These are phyloP conservation scores for Euplagia quadripunctaria DNA, from an alignment of 2,888 invertebrate genomes.

Conservation along the genomic window DNA sequence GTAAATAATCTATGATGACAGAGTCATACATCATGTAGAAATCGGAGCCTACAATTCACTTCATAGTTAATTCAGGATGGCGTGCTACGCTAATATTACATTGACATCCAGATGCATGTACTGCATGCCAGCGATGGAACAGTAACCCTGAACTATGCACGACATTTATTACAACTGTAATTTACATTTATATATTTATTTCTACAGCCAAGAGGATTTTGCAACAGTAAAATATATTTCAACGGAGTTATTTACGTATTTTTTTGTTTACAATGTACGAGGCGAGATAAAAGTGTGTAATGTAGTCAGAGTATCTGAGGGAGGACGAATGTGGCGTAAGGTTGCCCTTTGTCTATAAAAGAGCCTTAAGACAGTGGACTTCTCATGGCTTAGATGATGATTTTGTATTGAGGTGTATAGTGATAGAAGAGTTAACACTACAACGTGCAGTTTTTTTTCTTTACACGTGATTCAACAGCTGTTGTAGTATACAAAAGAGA, in stretches of 20 bases:
- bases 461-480: background rate
- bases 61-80: slow-evolving; percentile 50
- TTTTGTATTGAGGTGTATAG: no score
- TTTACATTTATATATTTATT: slow-evolving; percentile 36
- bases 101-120: slow-evolving; percentile 50
- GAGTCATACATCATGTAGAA: slow-evolving; percentile 21
- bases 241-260: background rate
- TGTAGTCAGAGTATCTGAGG: no score
- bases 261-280: background rate
- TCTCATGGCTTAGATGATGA: no score
- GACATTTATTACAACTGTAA: slow-evolving; percentile 41
- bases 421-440: background rate
- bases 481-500: background rate
- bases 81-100: slow-evolving; percentile 46
- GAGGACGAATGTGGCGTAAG: no score
- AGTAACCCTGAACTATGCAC: slow-evolving; percentile 53
- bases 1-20: slow-evolving; percentile 1
- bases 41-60: slow-evolving; percentile 23
- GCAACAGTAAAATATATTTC: background rate
- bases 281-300: background rate
- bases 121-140: slow-evolving; percentile 38
- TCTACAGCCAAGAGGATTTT: background rate
- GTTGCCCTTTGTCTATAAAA: no score
- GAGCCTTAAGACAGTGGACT: no score
- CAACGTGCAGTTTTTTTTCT: background rate